Conservation (phyloP, 2,797 vertebrate genomes). For the Arctocebus calabarensis region DNA sequence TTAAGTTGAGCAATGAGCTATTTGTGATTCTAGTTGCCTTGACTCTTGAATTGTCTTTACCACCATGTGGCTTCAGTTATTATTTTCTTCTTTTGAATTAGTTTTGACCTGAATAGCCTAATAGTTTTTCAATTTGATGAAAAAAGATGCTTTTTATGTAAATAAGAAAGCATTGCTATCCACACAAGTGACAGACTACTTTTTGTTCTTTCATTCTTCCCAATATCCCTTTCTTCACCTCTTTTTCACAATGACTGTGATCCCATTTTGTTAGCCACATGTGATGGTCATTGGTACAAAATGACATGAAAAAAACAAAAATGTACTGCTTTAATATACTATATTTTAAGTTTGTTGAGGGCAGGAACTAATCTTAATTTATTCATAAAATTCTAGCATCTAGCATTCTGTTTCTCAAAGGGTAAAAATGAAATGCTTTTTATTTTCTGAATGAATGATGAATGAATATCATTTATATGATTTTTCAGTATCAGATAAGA, state of each 20-base stretch:
- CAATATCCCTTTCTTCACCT: background rate
- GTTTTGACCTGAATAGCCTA: slow-evolving; percentile 38
- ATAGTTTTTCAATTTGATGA: background rate
- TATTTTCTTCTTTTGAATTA: slow-evolving; percentile 9
- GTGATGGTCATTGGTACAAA: background rate
- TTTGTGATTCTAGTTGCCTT: slow-evolving; percentile 54
- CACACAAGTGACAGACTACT: background rate
- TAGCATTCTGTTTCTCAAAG: background rate
- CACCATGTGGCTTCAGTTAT: background rate
- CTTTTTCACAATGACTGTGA: background rate
- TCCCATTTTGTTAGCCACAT: background rate
- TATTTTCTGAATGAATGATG: background rate
- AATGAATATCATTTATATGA: background rate
- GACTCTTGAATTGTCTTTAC: slow-evolving; percentile 46
- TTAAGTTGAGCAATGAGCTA: slow-evolving; percentile 71
- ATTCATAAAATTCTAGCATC: background rate
- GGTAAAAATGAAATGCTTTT: background rate
- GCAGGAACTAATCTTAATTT: background rate
- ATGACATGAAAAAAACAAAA: background rate
- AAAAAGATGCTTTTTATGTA: background rate
- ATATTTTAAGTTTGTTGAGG: background rate
- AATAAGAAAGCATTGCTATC: background rate
- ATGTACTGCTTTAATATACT: background rate
- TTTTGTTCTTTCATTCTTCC: background rate
- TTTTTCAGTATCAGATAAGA: background rate